Conservation (phyloP, 30 jellyfish, hydroid and myxozoan species). For the Rhopilema esculentum region DNA sequence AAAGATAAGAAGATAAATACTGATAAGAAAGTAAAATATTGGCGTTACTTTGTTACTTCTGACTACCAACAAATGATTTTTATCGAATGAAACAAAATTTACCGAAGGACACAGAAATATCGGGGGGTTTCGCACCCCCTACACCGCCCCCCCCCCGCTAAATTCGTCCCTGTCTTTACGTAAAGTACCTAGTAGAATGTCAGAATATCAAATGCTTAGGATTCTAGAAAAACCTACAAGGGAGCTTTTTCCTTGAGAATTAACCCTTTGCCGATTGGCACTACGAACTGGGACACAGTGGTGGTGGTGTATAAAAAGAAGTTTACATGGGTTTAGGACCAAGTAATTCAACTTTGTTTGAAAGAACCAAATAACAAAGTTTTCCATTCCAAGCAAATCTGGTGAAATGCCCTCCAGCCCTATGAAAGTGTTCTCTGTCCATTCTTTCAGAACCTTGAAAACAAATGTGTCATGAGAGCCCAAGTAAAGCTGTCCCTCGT, state of each 20-base stretch:
- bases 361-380: conserved; percentile 28
- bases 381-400: conserved; percentile 38
- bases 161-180: too few relatives aligned
- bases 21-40: too few relatives aligned
- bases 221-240: background rate
- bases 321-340: conserved; percentile 26
- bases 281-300: conserved; percentile 23
- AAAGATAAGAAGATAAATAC: too few relatives aligned
- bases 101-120: too few relatives aligned
- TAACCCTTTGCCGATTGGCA: conserved; percentile 1
- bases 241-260: conserved; percentile 1
- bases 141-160: too few relatives aligned
- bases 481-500: background rate
- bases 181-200: too few relatives aligned
- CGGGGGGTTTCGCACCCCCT: too few relatives aligned
- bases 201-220: background rate
- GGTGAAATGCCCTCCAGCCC: conserved; percentile 7
- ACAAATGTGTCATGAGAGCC: background rate
- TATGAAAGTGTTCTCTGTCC: background rate
- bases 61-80: too few relatives aligned
- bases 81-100: too few relatives aligned
- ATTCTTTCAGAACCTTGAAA: background rate
- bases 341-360: conserved; percentile 10
- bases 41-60: too few relatives aligned
- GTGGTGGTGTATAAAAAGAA: conserved; percentile 12